Evolutionary conservation across 2,113 vertebrate genomes (phyloP).

Genomic region (Puntigrus tetrazona): DNA sequence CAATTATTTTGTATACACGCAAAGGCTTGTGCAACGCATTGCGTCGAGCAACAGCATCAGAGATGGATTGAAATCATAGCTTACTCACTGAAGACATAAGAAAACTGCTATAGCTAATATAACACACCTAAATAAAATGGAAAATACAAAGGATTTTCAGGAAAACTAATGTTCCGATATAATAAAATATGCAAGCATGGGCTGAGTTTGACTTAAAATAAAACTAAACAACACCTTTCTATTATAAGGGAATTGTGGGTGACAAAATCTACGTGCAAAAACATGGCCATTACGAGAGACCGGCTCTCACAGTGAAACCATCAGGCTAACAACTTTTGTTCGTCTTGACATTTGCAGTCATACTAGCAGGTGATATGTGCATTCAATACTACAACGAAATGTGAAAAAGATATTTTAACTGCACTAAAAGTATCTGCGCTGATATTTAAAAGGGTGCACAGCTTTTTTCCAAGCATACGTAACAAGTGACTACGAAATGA

Average conservation of each 20-base stretch:
- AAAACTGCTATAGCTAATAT: background rate
- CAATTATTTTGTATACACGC: conserved; percentile 33
- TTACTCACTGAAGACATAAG: conserved; percentile 56
- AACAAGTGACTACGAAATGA: background rate
- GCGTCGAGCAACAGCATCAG: conserved; percentile 34
- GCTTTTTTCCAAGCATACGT: background rate
- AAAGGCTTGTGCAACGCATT: conserved; percentile 26
- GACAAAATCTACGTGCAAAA: background rate
- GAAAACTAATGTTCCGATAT: background rate
- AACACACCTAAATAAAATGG: conserved; percentile 8
- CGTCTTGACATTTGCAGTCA: background rate
- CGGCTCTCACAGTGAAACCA: conserved; percentile 65
- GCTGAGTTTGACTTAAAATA: background rate
- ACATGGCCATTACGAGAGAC: conserved; percentile 59
- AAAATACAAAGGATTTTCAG: background rate
- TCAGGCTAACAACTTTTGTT: conserved; percentile 27
- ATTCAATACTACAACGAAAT: background rate
- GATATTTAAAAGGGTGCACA: background rate
- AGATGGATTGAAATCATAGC: conserved; percentile 54
- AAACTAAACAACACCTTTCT: background rate
- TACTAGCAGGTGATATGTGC: background rate
- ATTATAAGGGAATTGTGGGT: background rate
- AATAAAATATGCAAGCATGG: background rate
- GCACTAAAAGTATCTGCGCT: background rate
- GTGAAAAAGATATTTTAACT: background rate